Evolutionary conservation across 2,797 vertebrate genomes (phyloP).

Genomic region (Anguilla pacifica): DNA sequence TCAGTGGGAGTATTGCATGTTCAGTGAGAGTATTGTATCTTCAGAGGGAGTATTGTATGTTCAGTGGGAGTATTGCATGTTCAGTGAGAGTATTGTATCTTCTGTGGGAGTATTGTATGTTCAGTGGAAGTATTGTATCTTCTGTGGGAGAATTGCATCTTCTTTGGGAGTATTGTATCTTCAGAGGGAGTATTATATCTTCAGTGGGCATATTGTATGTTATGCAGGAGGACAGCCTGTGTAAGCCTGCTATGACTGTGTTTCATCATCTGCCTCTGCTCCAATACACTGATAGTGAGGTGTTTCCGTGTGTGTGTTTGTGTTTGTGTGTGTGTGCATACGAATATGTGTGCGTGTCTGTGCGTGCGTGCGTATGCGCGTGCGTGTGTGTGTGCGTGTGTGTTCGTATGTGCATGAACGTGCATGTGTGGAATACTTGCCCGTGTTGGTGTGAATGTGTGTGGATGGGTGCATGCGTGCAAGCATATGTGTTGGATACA

Average conservation of each 20-base stretch:
- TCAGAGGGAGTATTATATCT: too few species aligned
- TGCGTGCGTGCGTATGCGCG: conserved; percentile 39
- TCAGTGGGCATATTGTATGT: too few species aligned
- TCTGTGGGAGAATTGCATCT: too few species aligned
- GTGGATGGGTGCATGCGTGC: conserved; percentile 49
- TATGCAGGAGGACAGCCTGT: background rate
- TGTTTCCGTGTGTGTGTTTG: conserved; percentile 31
- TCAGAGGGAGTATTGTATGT: too few species aligned
- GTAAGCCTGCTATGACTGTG: conserved; percentile 18
- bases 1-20: too few species aligned
- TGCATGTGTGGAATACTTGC: conserved; percentile 36
- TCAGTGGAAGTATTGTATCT: background rate
- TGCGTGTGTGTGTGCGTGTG: conserved; percentile 16
- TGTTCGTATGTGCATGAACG: conserved; percentile 40
- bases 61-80: too few species aligned
- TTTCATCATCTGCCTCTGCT: background rate
- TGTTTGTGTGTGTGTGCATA: conserved; percentile 25
- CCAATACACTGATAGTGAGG: too few species aligned
- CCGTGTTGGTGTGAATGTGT: conserved; percentile 41
- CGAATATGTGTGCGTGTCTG: background rate
- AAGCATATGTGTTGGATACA: background rate
- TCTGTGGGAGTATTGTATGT: too few species aligned
- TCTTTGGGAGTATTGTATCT: too few species aligned
- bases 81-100: too few species aligned
- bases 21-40: too few species aligned